These are phyloP conservation scores for Lepidocyrtinus sp. DNA, from an alignment of 2,888 invertebrate genomes.

Conservation along the genomic window DNA sequence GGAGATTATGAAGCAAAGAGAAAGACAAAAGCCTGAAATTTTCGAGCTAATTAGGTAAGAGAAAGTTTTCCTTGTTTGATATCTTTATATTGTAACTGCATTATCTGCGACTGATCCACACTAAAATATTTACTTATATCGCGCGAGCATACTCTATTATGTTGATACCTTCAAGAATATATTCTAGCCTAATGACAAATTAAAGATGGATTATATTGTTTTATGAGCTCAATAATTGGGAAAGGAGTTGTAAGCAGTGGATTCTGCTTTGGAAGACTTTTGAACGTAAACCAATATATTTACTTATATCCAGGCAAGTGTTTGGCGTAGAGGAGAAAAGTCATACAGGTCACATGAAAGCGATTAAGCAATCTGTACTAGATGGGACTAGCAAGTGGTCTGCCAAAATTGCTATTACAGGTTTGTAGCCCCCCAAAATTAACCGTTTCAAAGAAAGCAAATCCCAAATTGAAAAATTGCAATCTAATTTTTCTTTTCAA, in stretches of 20 bases:
- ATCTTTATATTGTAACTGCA: background rate
- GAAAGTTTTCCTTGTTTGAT: background rate
- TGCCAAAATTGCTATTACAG: conserved; percentile 99
- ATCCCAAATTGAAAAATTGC: conserved; percentile 14
- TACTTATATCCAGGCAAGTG: conserved; percentile 84
- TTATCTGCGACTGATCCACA: background rate
- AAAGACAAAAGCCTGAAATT: conserved; percentile 98
- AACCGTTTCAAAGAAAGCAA: conserved; percentile 1
- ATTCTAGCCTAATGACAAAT: no score
- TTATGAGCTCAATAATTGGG: no score
- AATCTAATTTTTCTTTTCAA: conserved; percentile 5
- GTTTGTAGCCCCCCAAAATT: conserved; percentile 80
- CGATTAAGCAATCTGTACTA: conserved; percentile 98
- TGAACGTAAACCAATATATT: conserved; percentile 36
- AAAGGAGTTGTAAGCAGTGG: no score
- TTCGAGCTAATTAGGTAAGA: conserved; percentile 97
- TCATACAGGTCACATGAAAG: conserved; percentile 96
- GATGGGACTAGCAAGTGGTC: conserved; percentile 99
- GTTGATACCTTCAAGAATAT: no score
- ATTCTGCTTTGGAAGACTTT: no score
- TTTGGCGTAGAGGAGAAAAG: conserved; percentile 96
- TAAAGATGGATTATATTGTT: no score
- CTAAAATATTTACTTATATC: conserved; percentile 1
- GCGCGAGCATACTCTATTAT: no score
- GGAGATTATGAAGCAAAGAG: conserved; percentile 99